Percentiles rank a stretch among this genome's conserved stretches.
Conservation (phyloP, 2,888 invertebrate species). For the Unio delphinus region DNA sequence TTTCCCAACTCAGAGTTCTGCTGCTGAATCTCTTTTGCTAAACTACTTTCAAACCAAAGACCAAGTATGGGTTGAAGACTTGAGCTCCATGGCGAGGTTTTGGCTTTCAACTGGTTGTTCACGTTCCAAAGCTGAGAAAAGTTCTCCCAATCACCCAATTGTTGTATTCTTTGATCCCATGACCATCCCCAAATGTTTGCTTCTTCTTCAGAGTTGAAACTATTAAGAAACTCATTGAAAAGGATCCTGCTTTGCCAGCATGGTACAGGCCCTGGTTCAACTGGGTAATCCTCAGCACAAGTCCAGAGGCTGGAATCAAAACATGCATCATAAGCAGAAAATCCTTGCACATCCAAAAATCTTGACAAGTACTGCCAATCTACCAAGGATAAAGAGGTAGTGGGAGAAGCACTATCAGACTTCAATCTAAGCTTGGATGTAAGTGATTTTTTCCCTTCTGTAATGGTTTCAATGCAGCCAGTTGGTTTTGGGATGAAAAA, state of each 20-base stretch:
- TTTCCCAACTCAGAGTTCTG: constrained; percentile 4
- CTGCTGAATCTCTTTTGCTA: constrained; percentile 5
- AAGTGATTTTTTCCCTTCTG: too few species aligned
- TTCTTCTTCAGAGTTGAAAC: constrained; percentile 5
- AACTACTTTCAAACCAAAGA: constrained; percentile 18
- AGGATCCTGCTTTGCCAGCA: constrained; percentile 36
- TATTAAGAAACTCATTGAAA: constrained; percentile 20
- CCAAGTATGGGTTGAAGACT: constrained; percentile 12
- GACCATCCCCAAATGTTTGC: constrained; percentile 1
- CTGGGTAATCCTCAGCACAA: too few species aligned
- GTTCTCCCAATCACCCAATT: constrained; percentile 12
- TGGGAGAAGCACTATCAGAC: too few species aligned
- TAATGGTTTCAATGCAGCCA: too few species aligned
- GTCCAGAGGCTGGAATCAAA: too few species aligned
- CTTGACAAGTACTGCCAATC: constrained; percentile 25
- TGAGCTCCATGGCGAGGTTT: constrained; percentile 26
- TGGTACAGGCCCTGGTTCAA: too few species aligned
- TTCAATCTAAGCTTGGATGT: too few species aligned
- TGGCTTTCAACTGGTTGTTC: constrained; percentile 38
- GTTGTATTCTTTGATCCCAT: constrained; percentile 21
- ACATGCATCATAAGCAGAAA: neutral
- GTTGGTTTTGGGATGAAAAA: too few species aligned
- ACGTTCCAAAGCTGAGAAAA: constrained; percentile 52
- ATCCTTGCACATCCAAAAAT: constrained; percentile 3
- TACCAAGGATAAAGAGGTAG: constrained; percentile 13